Conservation (phyloP, 30 jellyfish, hydroid and myxozoan species). For the Hydractinia echinata region DNA sequence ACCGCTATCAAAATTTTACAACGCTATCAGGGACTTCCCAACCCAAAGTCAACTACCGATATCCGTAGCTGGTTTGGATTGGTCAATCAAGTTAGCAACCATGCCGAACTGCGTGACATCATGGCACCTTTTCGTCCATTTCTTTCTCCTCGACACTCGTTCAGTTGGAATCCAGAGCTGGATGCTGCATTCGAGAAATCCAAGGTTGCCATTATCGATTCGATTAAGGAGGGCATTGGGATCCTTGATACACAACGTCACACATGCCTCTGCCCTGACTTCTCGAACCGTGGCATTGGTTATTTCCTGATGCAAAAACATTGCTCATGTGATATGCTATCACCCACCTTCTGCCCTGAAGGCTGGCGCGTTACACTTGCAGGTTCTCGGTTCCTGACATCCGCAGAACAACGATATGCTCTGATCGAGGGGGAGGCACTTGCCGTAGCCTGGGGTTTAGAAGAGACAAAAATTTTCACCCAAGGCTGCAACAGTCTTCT, state of each 20-base stretch:
- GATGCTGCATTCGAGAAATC: constrained; percentile 23
- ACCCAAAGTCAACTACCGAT: no score
- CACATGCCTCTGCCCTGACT: constrained; percentile 17
- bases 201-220: background rate
- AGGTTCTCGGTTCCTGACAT: constrained; percentile 27
- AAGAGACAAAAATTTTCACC: no score
- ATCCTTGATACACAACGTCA: background rate
- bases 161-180: constrained; percentile 6
- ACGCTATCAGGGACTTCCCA: constrained; percentile 19
- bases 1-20: constrained; percentile 12
- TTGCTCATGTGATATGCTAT: background rate
- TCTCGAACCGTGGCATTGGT: constrained; percentile 24
- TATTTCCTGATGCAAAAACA: constrained; percentile 30
- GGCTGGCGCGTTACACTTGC: constrained; percentile 29
- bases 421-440: constrained; percentile 48
- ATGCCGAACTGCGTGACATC: no score
- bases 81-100: constrained; percentile 14
- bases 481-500: no score
- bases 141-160: no score
- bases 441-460: no score
- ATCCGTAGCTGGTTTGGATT: constrained; percentile 29
- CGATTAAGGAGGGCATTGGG: constrained; percentile 5
- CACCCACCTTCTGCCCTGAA: constrained; percentile 15
- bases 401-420: constrained; percentile 37
- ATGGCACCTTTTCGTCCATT: no score